phyloP scores from a whole-genome alignment of 2,888 invertebrate genomes.

The Morpho helenor region DNA sequence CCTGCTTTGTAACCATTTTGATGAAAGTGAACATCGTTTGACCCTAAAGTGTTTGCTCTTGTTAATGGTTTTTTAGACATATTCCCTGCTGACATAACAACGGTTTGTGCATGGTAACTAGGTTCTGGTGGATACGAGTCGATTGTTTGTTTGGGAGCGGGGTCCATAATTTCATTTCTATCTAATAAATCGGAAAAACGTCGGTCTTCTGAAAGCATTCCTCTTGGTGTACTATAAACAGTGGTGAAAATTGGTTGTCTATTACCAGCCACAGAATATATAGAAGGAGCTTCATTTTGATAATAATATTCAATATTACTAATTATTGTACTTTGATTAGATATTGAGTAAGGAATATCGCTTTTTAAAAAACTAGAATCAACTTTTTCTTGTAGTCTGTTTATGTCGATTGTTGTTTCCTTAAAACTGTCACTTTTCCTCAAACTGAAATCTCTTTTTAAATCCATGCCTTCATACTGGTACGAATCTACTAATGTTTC shows the following conservation, averaged over 20 bases:
- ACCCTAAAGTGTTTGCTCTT: slow-evolving; percentile 77
- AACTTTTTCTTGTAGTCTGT: slow-evolving; percentile 51
- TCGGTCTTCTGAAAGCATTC: slow-evolving; percentile 80
- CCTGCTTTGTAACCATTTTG: slow-evolving; percentile 84
- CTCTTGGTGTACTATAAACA: slow-evolving; percentile 84
- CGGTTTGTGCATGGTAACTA: slow-evolving; percentile 78
- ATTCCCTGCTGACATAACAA: slow-evolving; percentile 64
- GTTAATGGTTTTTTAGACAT: slow-evolving; percentile 70
- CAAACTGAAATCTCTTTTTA: slow-evolving; percentile 55
- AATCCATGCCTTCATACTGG: slow-evolving; percentile 47
- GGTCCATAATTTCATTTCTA: slow-evolving; percentile 74
- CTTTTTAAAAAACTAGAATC: slow-evolving; percentile 51
- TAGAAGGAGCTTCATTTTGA: slow-evolving; percentile 80
- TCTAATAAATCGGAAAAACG: slow-evolving; percentile 85
- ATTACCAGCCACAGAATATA: slow-evolving; percentile 88
- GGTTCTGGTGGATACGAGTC: slow-evolving; percentile 77
- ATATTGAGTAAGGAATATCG: slow-evolving; percentile 47
- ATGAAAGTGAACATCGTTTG: slow-evolving; percentile 73
- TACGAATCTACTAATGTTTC: slow-evolving; percentile 80
- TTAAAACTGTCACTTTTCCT: slow-evolving; percentile 47
- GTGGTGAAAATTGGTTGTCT: slow-evolving; percentile 85
- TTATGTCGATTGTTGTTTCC: slow-evolving; percentile 54
- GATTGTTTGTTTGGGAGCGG: slow-evolving; percentile 47
- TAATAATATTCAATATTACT: slow-evolving; percentile 69
- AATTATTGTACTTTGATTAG: slow-evolving; percentile 50